A percentile compares a stretch with the other conserved stretches of the same genome.
Conservation (phyloP, 2,113 vertebrate species). For the Paramisgurnus dabryanus region DNA sequence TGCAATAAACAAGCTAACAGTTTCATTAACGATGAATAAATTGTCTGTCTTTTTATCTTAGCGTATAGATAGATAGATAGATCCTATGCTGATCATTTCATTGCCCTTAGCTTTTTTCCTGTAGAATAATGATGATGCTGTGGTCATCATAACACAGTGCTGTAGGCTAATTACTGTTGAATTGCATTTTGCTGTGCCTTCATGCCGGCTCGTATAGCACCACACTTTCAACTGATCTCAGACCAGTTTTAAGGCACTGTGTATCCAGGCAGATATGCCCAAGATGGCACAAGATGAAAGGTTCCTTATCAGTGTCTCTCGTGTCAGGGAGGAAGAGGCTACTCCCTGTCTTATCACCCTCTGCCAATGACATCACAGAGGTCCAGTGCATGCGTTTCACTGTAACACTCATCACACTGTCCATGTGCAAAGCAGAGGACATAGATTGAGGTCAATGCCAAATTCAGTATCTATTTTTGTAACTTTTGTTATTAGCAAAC, state of each 20-base stretch:
- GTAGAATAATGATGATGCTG: constrained; percentile 4
- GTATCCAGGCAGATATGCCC: background rate
- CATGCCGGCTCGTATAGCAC: background rate
- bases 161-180: constrained; percentile 7
- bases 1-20: background rate
- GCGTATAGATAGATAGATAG: too few relatives aligned
- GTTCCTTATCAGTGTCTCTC: constrained; percentile 37
- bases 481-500: background rate
- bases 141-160: background rate
- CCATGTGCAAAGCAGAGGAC: constrained; percentile 33
- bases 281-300: constrained; percentile 24
- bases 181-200: constrained; percentile 11
- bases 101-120: background rate
- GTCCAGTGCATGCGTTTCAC: background rate
- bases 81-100: background rate
- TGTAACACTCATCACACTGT: constrained; percentile 38
- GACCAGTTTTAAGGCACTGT: background rate
- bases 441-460: constrained; percentile 42
- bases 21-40: background rate
- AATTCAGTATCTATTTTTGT: constrained; percentile 36
- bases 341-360: constrained; percentile 66
- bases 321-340: constrained; percentile 38
- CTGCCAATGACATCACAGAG: constrained; percentile 65
- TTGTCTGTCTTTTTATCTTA: background rate
- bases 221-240: background rate